Evolutionary conservation across 2,113 vertebrate species (phyloP).

Genomic region (Daboia siamensis): DNA sequence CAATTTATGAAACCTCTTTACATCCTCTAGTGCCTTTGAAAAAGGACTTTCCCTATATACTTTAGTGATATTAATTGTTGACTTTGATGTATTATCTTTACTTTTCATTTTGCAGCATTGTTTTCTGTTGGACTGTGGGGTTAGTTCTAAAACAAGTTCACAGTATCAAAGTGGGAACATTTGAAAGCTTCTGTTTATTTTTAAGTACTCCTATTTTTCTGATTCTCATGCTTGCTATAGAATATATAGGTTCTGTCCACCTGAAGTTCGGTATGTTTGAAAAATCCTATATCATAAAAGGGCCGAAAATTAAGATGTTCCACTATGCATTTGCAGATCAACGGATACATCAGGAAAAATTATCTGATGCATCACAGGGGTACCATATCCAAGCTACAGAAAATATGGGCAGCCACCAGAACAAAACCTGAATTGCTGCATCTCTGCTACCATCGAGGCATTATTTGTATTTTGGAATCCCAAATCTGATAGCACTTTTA

Average conservation of each 20-base stretch:
- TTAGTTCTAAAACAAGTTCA: neutral
- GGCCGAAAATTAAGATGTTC: neutral
- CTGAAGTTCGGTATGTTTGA: neutral
- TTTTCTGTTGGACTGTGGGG: neutral
- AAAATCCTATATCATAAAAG: neutral
- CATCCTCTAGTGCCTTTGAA: neutral
- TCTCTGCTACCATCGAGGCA: neutral
- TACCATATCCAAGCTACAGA: neutral
- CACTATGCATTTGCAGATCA: neutral
- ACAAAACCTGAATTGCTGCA: neutral
- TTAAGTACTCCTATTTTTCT: neutral
- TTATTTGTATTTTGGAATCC: neutral
- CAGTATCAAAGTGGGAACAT: neutral
- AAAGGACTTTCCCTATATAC: neutral
- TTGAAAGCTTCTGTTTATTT: neutral
- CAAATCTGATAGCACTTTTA: neutral
- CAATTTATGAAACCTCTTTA: conserved; percentile 18
- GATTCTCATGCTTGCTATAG: neutral
- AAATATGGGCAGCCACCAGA: neutral
- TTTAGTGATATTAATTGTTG: neutral
- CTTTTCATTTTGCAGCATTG: neutral
- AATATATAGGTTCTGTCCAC: neutral
- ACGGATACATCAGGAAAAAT: neutral
- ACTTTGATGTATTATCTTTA: neutral
- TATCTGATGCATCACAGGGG: neutral